Base-by-base conservation (phyloP, 2,888 invertebrate species). In the Yponomeuta cagnagella region DNA sequence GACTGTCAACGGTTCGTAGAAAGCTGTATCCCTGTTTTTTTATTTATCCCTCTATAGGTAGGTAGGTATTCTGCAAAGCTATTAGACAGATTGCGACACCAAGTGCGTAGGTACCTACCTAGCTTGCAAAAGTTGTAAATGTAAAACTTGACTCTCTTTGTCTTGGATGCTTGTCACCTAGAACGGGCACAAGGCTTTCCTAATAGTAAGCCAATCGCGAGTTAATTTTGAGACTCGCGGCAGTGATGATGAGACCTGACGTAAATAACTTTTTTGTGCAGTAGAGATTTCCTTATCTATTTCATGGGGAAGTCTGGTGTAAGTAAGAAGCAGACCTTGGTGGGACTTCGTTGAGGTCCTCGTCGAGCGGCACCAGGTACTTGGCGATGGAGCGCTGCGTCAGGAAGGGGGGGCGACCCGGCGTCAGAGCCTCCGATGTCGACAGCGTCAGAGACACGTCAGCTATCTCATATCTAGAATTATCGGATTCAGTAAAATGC, bases 371-470 rank as follows among this genome's bases (percentile, higher is more conserved):
- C 71, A 82, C 82, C 64, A 92, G 82, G 74, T 80, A 93, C 75
- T 86, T 85, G 30, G 85, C 93, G 63, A 94, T 75, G 4, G 86
- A 85, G 43, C 79, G 76, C 75, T 94, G 93, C 0, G 93, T 94
- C 30, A 93, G 80, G 70, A 88, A 79, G 5, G 93, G 93, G 0
- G 88, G 81, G 23, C 80, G 80, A 6, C 81, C 81, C 1, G 93
- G 93, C 0, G 86, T 87, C 72, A 93, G 79, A 67, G 84, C 82
- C 72, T 92, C 88, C 66, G 89, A 80, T 0, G 91, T 90, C 2
- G 74, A 68, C 0, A 86, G 78, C 0, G 86, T 87, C 1, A 74
- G 65, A 0, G 85, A 76, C 1, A 86, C 80, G 0, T 78, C 75
- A 63, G 78, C 80, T 6, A 90, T 71, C 0, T 74, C 74, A 73